These are phyloP conservation scores for Palloptera scutellata DNA, from an alignment of 2,888 invertebrate species.

Conservation along the genomic window DNA sequence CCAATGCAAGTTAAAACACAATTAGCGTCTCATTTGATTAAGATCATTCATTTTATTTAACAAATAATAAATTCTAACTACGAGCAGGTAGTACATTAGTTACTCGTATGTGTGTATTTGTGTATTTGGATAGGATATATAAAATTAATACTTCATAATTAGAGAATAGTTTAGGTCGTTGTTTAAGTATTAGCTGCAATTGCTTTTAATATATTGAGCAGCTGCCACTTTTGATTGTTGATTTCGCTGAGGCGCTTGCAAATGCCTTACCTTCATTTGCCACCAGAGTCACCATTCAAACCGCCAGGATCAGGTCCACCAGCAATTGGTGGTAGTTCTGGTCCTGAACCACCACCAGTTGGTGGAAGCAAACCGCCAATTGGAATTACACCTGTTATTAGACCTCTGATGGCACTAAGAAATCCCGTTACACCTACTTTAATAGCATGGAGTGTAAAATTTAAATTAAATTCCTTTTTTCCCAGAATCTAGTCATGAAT, in stretches of 20 bases:
- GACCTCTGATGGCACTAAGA: slow-evolving; percentile 31
- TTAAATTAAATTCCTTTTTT: background rate
- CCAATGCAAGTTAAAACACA: too few relatives aligned
- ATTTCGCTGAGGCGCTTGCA: slow-evolving; percentile 42
- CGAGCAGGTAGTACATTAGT: too few relatives aligned
- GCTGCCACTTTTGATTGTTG: slow-evolving; percentile 38
- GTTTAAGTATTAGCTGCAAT: too few relatives aligned
- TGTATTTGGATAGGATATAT: too few relatives aligned
- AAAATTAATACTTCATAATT: too few relatives aligned
- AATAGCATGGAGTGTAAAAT: slow-evolving; percentile 15
- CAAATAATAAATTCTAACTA: too few relatives aligned
- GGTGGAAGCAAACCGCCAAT: slow-evolving; percentile 7
- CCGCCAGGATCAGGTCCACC: slow-evolving; percentile 22
- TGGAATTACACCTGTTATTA: slow-evolving; percentile 14
- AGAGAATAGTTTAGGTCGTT: too few relatives aligned
- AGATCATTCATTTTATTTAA: too few relatives aligned
- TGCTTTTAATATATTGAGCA: slow-evolving; percentile 26
- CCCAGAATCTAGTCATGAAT: too few relatives aligned
- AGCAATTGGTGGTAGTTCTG: too few relatives aligned
- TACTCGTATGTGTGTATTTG: too few relatives aligned
- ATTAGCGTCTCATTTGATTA: too few relatives aligned
- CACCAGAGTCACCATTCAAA: slow-evolving; percentile 21
- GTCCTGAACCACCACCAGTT: slow-evolving; percentile 18
- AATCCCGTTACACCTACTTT: slow-evolving; percentile 15
- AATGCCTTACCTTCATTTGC: slow-evolving; percentile 24